Evolutionary conservation across 2,113 vertebrate species (phyloP).

Genomic region (Dasyornis broadbenti): DNA sequence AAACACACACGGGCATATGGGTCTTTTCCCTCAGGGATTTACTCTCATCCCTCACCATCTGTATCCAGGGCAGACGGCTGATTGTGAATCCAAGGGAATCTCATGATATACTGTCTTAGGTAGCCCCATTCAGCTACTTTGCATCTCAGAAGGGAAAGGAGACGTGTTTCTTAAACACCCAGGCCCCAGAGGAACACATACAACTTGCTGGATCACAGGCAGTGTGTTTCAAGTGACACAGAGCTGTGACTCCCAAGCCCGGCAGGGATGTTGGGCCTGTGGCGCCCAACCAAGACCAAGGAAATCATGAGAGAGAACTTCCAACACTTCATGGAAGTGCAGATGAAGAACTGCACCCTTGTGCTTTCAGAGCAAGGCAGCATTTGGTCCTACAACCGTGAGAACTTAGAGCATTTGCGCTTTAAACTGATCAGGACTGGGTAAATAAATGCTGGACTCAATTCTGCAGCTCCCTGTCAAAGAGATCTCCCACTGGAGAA

Average conservation of each 20-base stretch:
- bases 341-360: background rate
- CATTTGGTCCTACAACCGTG: background rate
- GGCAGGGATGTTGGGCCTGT: background rate
- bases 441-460: background rate
- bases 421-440: background rate
- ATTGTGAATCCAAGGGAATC: conserved; percentile 62
- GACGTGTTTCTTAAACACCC: conserved; percentile 32
- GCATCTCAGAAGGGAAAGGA: background rate
- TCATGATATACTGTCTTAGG: background rate
- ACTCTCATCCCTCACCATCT: conserved; percentile 60
- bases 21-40: conserved; percentile 45
- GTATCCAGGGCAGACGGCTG: conserved; percentile 53
- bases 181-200: background rate
- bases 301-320: background rate
- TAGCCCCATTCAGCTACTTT: background rate
- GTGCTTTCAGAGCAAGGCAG: background rate
- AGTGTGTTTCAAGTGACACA: background rate
- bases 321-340: background rate
- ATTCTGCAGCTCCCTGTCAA: background rate
- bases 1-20: conserved; percentile 49
- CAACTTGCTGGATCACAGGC: background rate
- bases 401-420: background rate
- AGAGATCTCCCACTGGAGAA: background rate
- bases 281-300: background rate
- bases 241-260: background rate